These are phyloP conservation scores for Dusona sp. DNA, from an alignment of 2,888 invertebrate genomes.

Conservation along the genomic window DNA sequence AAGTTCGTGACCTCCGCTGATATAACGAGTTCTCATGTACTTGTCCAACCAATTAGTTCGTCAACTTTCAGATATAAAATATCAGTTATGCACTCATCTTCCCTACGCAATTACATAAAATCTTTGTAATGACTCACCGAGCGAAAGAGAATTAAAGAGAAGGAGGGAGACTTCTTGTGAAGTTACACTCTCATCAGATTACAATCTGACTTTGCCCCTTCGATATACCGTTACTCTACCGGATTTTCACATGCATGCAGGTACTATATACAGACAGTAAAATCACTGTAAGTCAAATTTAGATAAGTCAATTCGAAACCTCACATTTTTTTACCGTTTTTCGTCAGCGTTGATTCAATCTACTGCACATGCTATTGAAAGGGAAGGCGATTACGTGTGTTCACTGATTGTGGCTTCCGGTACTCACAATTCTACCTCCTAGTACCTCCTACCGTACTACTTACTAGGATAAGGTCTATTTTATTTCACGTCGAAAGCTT, in stretches of 20 bases:
- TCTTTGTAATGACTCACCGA: slow-evolving; percentile 1
- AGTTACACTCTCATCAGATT: slow-evolving; percentile 48
- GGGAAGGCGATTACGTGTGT: not conserved
- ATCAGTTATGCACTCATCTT: slow-evolving; percentile 34
- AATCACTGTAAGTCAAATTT: not conserved
- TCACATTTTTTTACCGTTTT: not conserved
- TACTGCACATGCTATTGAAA: not conserved
- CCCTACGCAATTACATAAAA: slow-evolving; percentile 5
- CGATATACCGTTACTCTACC: slow-evolving; percentile 48
- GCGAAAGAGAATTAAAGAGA: not conserved
- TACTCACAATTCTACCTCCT: too few relatives aligned
- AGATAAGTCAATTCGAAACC: not conserved
- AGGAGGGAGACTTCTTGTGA: not conserved
- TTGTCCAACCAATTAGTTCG: slow-evolving; percentile 21
- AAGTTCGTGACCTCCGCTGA: not conserved
- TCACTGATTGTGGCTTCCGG: not conserved
- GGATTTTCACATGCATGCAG: not conserved
- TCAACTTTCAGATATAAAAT: slow-evolving; percentile 38
- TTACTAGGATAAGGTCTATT: too few relatives aligned
- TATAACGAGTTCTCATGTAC: not conserved
- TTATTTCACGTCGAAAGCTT: not conserved
- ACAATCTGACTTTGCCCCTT: slow-evolving; percentile 48
- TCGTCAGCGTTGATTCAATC: not conserved
- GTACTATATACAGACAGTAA: not conserved
- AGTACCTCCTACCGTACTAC: too few relatives aligned